Evolutionary conservation across 2,113 vertebrate species (phyloP).

Genomic region (Vidua chalybeata): DNA sequence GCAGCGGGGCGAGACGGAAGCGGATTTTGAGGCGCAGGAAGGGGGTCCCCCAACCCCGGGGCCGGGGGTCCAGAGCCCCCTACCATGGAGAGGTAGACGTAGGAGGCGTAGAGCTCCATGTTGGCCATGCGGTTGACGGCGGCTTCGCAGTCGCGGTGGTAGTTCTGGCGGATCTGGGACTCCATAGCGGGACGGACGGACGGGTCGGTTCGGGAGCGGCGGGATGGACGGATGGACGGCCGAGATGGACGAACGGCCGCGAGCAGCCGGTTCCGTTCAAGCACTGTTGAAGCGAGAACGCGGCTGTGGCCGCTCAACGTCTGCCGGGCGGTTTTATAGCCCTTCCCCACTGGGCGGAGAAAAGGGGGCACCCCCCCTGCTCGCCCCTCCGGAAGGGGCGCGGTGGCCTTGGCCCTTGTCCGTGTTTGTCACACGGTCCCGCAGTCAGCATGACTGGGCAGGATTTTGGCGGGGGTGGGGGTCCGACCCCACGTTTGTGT

Average conservation of each 20-base stretch:
- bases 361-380: no score
- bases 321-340: neutral
- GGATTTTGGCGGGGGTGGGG: neutral
- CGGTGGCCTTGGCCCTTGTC: neutral
- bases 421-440: neutral
- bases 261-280: neutral
- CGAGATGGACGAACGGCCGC: no score
- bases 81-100: neutral
- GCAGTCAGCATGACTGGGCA: neutral
- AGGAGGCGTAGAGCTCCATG: neutral
- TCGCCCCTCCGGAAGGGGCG: no score
- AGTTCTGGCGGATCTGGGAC: neutral
- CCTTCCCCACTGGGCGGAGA: no score
- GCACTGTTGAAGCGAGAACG: neutral
- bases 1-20: no score
- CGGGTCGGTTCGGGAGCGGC: no score
- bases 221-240: no score
- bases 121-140: neutral
- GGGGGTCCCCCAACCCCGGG: neutral
- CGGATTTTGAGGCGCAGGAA: no score
- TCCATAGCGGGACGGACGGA: neutral
- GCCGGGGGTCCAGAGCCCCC: neutral
- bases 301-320: neutral
- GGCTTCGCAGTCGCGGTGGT: neutral
- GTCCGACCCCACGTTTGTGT: no score